Conservation (phyloP, 2,113 vertebrate species). For the Calypte anna region DNA sequence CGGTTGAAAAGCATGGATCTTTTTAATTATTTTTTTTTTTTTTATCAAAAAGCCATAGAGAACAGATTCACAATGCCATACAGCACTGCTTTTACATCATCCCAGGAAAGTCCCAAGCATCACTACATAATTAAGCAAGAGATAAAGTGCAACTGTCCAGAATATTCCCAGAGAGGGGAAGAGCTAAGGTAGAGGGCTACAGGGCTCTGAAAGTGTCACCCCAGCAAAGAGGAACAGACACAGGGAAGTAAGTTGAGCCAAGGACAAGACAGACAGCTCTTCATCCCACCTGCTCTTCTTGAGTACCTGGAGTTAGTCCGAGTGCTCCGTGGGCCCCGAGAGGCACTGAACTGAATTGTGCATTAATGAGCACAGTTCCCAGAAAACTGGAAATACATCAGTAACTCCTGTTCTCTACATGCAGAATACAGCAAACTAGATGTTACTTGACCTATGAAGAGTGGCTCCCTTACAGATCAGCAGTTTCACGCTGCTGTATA, state of each 20-base stretch:
- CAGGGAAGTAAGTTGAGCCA: neutral
- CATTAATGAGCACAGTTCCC: neutral
- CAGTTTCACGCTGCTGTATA: neutral
- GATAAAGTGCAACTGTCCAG: neutral
- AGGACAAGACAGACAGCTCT: neutral
- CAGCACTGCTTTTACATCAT: neutral
- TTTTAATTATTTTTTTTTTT: neutral
- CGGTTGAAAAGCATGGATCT: neutral
- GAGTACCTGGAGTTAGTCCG: neutral
- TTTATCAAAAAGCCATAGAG: neutral
- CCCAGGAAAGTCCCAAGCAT: neutral
- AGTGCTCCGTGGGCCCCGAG: neutral
- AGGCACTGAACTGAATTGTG: neutral
- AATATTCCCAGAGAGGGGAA: neutral
- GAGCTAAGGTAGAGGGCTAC: neutral
- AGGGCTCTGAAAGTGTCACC: neutral
- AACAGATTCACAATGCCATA: neutral
- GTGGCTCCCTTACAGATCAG: constrained; percentile 12
- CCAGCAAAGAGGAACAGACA: neutral
- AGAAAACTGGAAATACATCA: neutral
- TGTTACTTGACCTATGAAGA: neutral
- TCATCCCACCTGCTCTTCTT: neutral
- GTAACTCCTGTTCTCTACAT: neutral
- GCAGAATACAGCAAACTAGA: neutral
- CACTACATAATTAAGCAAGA: neutral